phyloP scores from a whole-genome alignment of 2,797 vertebrate species.

The Pangasius sanitwongsei region DNA sequence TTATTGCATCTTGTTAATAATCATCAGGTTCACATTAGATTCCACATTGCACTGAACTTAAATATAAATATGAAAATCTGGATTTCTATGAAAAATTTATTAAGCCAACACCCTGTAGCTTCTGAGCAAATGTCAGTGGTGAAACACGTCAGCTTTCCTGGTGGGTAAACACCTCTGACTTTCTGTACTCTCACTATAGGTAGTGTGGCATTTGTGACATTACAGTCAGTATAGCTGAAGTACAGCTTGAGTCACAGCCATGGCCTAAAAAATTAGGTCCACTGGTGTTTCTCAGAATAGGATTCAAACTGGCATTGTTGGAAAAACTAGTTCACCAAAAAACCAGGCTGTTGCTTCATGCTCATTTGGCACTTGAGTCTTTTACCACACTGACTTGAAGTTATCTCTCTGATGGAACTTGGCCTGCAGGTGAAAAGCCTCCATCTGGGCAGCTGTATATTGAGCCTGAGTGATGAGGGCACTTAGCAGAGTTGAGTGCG shows the following conservation, averaged over 20 bases:
- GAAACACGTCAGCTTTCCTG: conserved; percentile 7
- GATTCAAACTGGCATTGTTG: background rate
- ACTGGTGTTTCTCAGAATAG: background rate
- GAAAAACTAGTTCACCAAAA: background rate
- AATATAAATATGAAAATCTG: background rate
- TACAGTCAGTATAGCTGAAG: background rate
- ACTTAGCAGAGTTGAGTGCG: conserved; percentile 36
- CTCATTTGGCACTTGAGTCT: background rate
- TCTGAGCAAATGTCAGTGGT: conserved; percentile 19
- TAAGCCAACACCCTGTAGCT: conserved; percentile 5
- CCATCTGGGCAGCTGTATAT: conserved; percentile 23
- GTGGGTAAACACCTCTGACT: conserved; percentile 22
- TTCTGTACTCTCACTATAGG: conserved; percentile 9
- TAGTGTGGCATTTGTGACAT: conserved; percentile 23
- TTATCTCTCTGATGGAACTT: conserved; percentile 3
- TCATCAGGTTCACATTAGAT: background rate
- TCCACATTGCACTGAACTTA: too few relatives aligned
- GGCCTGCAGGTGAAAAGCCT: conserved; percentile 12
- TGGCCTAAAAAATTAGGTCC: background rate
- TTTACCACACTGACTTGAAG: background rate
- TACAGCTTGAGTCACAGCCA: background rate
- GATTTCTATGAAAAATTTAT: conserved; percentile 6
- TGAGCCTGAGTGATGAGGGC: conserved; percentile 35
- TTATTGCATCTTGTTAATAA: background rate
- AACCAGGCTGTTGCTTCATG: background rate